phyloP scores from a whole-genome alignment of 2,113 vertebrate species.

The Diphyllodes magnificus region DNA sequence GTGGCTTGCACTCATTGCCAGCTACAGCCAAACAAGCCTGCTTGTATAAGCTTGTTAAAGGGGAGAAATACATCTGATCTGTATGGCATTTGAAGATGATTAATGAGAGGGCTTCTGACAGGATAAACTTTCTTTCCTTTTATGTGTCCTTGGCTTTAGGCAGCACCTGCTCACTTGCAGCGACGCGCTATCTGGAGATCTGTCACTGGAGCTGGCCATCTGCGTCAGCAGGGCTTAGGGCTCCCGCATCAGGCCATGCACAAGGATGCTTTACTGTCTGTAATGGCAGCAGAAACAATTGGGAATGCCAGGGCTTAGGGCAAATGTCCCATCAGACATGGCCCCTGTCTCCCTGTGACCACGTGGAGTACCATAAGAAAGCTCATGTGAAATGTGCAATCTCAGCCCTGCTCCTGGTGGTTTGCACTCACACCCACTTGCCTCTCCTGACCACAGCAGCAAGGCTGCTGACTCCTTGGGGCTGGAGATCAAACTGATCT shows the following conservation, averaged over 20 bases:
- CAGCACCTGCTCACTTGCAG: slow-evolving; percentile 66
- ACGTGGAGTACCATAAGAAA: rapidly evolving
- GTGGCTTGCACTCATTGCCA: neutral
- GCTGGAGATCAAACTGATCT: neutral
- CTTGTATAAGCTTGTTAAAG: slow-evolving; percentile 73
- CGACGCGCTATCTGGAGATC: slow-evolving; percentile 52
- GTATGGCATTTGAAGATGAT: slow-evolving; percentile 71
- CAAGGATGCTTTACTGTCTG: neutral
- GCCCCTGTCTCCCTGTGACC: neutral
- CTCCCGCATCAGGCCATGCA: neutral
- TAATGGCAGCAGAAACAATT: neutral
- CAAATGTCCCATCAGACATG: neutral
- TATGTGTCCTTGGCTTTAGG: slow-evolving; percentile 47
- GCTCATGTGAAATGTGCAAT: rapidly evolving
- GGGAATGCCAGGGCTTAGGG: neutral
- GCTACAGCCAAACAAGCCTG: slow-evolving; percentile 30
- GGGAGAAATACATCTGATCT: slow-evolving; percentile 63
- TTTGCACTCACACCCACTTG: rapidly evolving
- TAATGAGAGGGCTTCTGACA: slow-evolving; percentile 69
- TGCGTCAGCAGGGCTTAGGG: neutral
- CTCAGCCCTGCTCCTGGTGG: neutral
- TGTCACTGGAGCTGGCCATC: slow-evolving; percentile 20
- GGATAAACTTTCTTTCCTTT: slow-evolving; percentile 62
- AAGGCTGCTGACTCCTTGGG: neutral
- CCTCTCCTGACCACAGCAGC: neutral